Base-by-base conservation (phyloP, 2,113 vertebrate genomes). In the Grus americana region DNA sequence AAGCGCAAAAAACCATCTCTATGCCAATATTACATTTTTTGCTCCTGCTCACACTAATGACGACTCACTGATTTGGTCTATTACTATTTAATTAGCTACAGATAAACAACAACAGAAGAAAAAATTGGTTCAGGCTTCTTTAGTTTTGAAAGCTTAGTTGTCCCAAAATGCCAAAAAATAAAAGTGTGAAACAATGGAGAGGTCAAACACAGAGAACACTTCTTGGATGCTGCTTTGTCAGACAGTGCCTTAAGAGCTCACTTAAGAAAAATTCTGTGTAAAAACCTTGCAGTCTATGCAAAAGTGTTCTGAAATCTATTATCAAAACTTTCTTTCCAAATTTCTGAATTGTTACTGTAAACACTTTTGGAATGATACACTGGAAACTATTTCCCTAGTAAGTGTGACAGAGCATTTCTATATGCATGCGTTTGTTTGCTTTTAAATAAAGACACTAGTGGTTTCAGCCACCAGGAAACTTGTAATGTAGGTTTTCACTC, bases 401-500 rank as follows among this genome's bases (percentile, higher is more conserved):
- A 24, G 8, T 4, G 3, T 30, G 7, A 52, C 47, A 55, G 6
- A 65, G 8, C 6, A 75, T 55, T 92, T 85, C 40, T 71, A 27
- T 24, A 44, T 7, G 11, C 12, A n/a, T 5, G 5, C 1, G 0
- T 44, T 2, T 11, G 7, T 34, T 71, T 75, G 5, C 20, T 76
- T 65, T 66, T 32, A 24, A 79, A 58, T 54, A 58, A 65, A 78
- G 38, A 59, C 6, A 55, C 18, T 3, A 27, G 36, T 52, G 10
- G 21, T 52, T 84, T 66, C 32, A 50, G 9, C 3, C 42, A 75
- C 10, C 40, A 93, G 23, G 62, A 71, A 62, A 67, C 32, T 12
- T 10, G 15, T 29, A 80, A 40, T 6, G 27, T 12, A 78, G 16
- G 11, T 30, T 70, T 75, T 46, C 22, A 50, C 14, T 63, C 49